A percentile compares a stretch with the other conserved stretches of the same genome.
phyloP scores from a whole-genome alignment of 2,888 invertebrate species.

The Brachylomia viminalis region DNA sequence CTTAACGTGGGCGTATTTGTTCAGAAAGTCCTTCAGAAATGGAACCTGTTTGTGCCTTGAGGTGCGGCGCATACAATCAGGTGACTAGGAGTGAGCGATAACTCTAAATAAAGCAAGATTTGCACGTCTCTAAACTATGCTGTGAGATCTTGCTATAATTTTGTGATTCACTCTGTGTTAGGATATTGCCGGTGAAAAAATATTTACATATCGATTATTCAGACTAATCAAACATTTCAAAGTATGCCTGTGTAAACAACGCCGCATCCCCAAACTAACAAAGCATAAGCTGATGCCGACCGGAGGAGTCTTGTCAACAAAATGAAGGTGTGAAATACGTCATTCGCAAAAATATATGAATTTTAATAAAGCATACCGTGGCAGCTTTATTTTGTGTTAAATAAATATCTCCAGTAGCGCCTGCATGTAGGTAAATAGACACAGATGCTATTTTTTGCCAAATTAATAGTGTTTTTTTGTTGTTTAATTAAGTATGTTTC shows the following conservation, averaged over 20 bases:
- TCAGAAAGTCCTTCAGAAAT: constrained; percentile 34
- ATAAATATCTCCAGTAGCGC: neutral
- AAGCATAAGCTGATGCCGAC: too few relatives aligned
- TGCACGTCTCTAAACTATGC: neutral
- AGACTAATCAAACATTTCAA: neutral
- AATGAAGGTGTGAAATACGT: constrained; percentile 2
- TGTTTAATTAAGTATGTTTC: neutral
- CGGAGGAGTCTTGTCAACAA: neutral
- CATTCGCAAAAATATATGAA: neutral
- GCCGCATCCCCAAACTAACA: too few relatives aligned
- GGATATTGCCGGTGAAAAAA: neutral
- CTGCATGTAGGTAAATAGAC: neutral
- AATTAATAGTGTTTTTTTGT: constrained; percentile 18
- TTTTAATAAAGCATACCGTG: neutral
- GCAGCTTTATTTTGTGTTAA: neutral
- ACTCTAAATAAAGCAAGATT: constrained; percentile 5
- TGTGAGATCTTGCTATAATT: neutral
- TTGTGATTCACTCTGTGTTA: neutral
- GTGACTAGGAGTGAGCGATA: constrained; percentile 22
- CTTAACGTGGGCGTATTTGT: constrained; percentile 41
- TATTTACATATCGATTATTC: neutral
- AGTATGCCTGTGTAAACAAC: too few relatives aligned
- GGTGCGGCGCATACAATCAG: constrained; percentile 34
- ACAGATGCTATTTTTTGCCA: constrained; percentile 16
- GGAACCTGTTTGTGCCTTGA: constrained; percentile 46